Conservation (phyloP, 30 jellyfish, hydroid and myxozoan genomes). For the Turritopsis rubra region DNA sequence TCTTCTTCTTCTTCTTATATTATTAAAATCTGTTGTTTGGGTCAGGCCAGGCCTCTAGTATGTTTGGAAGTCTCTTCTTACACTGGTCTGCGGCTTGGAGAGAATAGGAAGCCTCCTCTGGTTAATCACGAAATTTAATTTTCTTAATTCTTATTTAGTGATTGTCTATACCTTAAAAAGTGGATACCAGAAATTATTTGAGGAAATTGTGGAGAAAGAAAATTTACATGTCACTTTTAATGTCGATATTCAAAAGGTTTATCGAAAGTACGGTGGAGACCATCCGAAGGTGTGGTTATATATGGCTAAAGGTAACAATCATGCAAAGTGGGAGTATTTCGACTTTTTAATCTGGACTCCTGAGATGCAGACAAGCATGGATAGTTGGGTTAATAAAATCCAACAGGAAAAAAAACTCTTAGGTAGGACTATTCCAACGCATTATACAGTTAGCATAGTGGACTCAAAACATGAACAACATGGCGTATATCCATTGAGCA, state of each 20-base stretch:
- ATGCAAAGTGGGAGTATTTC: slow-evolving; percentile 43
- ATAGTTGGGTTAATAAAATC: slow-evolving; percentile 27
- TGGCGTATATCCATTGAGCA: slow-evolving; percentile 62
- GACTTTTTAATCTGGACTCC: slow-evolving; percentile 87
- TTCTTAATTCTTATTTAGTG: slow-evolving; percentile 12
- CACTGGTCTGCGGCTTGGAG: too few species aligned
- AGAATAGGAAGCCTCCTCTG: too few species aligned
- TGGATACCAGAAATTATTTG: slow-evolving; percentile 78
- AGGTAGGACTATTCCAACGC: slow-evolving; percentile 28
- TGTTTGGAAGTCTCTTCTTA: too few species aligned
- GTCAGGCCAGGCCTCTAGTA: too few species aligned
- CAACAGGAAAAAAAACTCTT: slow-evolving; percentile 39
- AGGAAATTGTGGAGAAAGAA: slow-evolving; percentile 52
- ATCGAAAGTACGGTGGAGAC: slow-evolving; percentile 24
- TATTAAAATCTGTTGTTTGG: too few species aligned
- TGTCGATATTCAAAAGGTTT: slow-evolving; percentile 30
- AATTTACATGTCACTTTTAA: slow-evolving; percentile 35
- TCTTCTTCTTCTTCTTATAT: too few species aligned
- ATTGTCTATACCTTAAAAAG: slow-evolving; percentile 46
- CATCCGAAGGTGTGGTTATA: slow-evolving; percentile 15
- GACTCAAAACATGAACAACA: slow-evolving; percentile 41
- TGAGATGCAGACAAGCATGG: slow-evolving; percentile 47
- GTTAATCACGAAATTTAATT: too few species aligned
- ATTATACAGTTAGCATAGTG: slow-evolving; percentile 52
- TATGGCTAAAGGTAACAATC: slow-evolving; percentile 15